Evolutionary conservation across 2,113 vertebrate species (phyloP).

Genomic region (Oreotragus oreotragus): DNA sequence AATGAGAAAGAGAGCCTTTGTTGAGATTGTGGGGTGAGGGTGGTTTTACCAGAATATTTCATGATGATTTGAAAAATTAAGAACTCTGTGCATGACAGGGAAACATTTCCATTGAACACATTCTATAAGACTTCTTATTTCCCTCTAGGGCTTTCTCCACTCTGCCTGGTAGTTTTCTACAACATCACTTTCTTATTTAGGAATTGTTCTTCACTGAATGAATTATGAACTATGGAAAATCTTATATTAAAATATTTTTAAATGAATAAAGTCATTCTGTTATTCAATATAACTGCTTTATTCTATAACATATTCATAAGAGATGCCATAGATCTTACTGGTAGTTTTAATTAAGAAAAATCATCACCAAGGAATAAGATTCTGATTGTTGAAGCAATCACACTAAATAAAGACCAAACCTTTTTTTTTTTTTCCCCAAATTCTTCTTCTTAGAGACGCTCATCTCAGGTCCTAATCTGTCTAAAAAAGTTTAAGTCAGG

Average conservation of each 20-base stretch:
- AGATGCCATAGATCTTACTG: not conserved
- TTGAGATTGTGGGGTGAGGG: not conserved
- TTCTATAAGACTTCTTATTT: not conserved
- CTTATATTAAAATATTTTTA: not conserved
- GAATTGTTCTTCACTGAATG: not conserved
- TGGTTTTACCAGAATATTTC: not conserved
- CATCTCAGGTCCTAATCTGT: not conserved
- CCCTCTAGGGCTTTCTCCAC: not conserved
- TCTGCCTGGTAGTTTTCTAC: not conserved
- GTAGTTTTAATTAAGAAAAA: conserved; percentile 17
- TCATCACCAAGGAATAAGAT: not conserved
- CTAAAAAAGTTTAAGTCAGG: not conserved
- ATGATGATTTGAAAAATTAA: not conserved
- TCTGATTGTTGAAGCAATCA: not conserved
- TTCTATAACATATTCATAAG: not conserved
- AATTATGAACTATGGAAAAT: not conserved
- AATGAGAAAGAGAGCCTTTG: not conserved
- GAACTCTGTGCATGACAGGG: not conserved
- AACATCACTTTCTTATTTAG: not conserved
- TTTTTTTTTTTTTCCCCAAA: not conserved
- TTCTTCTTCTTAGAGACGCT: not conserved
- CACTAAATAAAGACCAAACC: not conserved
- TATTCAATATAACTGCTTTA: not conserved
- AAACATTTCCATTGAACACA: not conserved
- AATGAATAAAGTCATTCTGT: not conserved